Percentiles rank a stretch among this genome's conserved stretches.
These are phyloP conservation scores for Jaculus jaculus DNA, from an alignment of 2,113 vertebrate species.

Conservation along the genomic window DNA sequence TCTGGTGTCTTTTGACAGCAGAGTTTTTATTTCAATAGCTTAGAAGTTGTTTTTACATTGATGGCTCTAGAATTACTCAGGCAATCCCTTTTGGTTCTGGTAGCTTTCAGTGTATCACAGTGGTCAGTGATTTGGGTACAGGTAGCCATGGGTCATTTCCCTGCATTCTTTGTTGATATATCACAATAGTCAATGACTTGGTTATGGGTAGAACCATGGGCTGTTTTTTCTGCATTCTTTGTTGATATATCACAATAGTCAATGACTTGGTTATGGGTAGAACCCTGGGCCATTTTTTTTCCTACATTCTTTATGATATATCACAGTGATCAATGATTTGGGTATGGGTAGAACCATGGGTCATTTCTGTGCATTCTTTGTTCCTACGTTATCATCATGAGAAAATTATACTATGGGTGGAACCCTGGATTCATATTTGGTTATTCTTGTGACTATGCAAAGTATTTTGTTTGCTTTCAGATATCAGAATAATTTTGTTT, in stretches of 20 bases:
- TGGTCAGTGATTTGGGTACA: neutral
- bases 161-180: neutral
- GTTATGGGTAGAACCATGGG: neutral
- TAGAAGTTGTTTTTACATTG: neutral
- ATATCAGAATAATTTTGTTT: constrained; percentile 9
- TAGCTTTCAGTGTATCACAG: neutral
- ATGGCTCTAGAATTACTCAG: neutral
- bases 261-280: neutral
- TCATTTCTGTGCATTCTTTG: neutral
- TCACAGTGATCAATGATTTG: neutral
- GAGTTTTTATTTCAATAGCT: constrained; percentile 27
- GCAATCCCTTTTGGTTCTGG: neutral
- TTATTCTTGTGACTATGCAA: constrained; percentile 8
- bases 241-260: too few relatives aligned
- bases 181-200: too few relatives aligned
- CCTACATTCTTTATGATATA: too few relatives aligned
- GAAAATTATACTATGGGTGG: neutral
- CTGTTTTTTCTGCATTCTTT: neutral
- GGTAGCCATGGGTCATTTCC: neutral
- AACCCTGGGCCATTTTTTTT: neutral
- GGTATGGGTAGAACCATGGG: neutral
- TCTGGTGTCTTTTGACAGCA: neutral
- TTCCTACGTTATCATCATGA: constrained; percentile 8
- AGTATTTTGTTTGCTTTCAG: constrained; percentile 10
- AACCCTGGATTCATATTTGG: neutral